Evolutionary conservation across 2,888 invertebrate species (phyloP), one percentile per base, ranked within the genome.

Genomic region (Synergus gifuensis): DNA sequence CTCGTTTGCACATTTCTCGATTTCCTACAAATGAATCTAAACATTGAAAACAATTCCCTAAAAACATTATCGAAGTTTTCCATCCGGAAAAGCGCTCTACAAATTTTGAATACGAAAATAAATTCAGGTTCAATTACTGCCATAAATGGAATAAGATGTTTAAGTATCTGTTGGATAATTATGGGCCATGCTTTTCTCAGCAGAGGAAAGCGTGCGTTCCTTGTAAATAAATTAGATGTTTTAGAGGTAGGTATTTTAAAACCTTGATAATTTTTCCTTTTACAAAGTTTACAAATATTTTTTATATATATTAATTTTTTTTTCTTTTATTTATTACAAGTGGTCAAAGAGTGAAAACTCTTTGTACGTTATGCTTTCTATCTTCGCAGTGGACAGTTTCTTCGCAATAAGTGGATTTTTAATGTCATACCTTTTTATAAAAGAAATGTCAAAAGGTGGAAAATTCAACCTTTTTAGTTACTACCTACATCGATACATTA

Each of bases 101-200:
- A 92, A 79, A 86, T 93, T 78, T 79, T 93, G 18, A 88, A 81
- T n/a, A 92, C 90, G 0, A 69, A 87, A 46, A 60, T 81, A 0
- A 83, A 86, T 2, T 63, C 83, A 3, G 90, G 88, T 2, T 89
- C 90, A 22, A 85, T 93, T 28, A 87, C 89, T 0, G 91, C 90
- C 60, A 83, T 94, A 14, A 92, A 94, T 84, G 94, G 94, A 12
- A 91, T 94, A 9, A 90, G 94, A 62, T 93, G 93, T 83, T 83
- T 93, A 40, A 93, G 93, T 83, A 93, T 93, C 79, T 86, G 89
- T 64, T 93, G 93, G 92, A 93, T 94, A 4, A 88, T 93, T 22
- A 79, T 93, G 16, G 93, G 93, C 1, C 94, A 94, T 84, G 22
- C 42, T 4, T 67, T 46, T 46, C 9, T 18, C 14, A 7, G 3